Base-by-base conservation (phyloP, 2,797 vertebrate genomes). In the Novumbra hubbsi region DNA sequence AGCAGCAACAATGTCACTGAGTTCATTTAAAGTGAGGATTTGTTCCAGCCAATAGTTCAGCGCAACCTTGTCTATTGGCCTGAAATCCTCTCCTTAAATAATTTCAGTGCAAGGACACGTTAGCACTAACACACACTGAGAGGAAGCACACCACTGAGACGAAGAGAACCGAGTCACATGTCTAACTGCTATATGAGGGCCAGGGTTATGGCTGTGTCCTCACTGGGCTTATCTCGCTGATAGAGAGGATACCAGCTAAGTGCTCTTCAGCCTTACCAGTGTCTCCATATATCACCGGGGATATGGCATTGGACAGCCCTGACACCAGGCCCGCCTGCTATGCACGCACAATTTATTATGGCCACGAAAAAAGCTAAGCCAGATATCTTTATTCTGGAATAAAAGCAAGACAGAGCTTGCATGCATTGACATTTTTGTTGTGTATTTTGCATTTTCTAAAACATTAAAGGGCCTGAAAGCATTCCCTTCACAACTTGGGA, bases 131-230 rank as follows among this genome's bases (percentile, higher is more conserved):
- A 38, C 27, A 63, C 30, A 49, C 48, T 30, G 14, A 32, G 34
- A 4, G 55, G 12, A 11, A 12, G 21, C 50, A 19, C 24, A 68
- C 16, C n/a, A 48, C 21, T n/a, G 45, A 67, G 16, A 34, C 32
- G 67, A 60, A 62, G 41, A 63, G 62, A 73, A 78, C 74, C 79
- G 68, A 68, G 72, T 78, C 78, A 78, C 72, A 81, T 49, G 75
- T 60, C 71, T 68, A 68, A 68, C 73, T 82, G 73, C 1, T 41
- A 80, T 82, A 24, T 60, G n/a, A 60, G 21, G 52, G 52, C n/a
- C 52, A 57, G 52, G 49, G 5, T 55, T n/a, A 55, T 81, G 73
- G 84, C 78, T 80, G 82, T 86, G 83, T 77, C 80, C 82, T 78
- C 81, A 72, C 74, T 81, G 73, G 79, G 32, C 75, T 76, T 73